phyloP scores from a whole-genome alignment of 2,113 vertebrate genomes.

The Tachysurus vachellii region DNA sequence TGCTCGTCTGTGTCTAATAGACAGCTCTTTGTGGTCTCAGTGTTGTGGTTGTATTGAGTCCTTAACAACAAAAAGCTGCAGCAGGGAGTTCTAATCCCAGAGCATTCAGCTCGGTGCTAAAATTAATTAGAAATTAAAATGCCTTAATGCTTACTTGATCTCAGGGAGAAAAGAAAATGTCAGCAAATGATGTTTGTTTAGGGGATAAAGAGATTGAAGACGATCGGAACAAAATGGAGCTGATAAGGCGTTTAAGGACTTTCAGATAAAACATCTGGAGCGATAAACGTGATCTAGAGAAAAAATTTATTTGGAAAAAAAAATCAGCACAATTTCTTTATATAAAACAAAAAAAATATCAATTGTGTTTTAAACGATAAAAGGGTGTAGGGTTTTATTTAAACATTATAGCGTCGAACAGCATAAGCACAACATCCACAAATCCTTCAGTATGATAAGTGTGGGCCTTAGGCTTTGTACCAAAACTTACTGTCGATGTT shows the following conservation, averaged over 20 bases:
- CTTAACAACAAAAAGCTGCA: constrained; percentile 46
- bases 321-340: constrained; percentile 4
- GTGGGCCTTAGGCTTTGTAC: neutral
- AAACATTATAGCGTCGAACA: neutral
- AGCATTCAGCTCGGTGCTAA: constrained; percentile 54
- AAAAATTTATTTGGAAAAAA: constrained; percentile 41
- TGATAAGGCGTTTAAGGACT: constrained; percentile 46
- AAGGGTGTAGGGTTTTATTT: neutral
- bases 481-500: too few species aligned
- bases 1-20: constrained; percentile 32
- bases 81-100: constrained; percentile 54
- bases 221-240: constrained; percentile 28
- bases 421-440: neutral
- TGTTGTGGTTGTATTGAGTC: constrained; percentile 43
- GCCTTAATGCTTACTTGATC: constrained; percentile 60
- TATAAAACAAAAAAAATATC: neutral
- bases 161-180: constrained; percentile 52
- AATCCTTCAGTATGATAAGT: neutral
- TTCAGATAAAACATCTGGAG: constrained; percentile 48
- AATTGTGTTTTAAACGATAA: neutral
- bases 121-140: constrained; percentile 63
- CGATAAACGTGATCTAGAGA: constrained; percentile 38
- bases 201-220: constrained; percentile 34
- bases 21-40: constrained; percentile 34
- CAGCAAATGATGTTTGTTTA: constrained; percentile 57